Base-by-base conservation (phyloP, 2,113 vertebrate species). In the Tautogolabrus adspersus region DNA sequence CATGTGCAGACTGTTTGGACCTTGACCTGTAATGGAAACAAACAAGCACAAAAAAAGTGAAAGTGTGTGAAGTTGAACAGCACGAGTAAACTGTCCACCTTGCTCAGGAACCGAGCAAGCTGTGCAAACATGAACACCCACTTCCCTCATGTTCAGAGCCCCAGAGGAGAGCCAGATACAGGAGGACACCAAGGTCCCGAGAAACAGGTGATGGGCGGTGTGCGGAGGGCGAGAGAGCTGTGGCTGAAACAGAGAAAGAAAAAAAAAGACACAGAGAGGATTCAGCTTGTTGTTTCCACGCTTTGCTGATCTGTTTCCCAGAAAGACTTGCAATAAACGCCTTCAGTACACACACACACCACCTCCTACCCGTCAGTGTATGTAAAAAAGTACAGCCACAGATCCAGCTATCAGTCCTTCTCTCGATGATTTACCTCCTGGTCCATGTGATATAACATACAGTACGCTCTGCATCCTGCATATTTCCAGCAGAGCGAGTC, bases 211-310 rank as follows among this genome's bases (percentile, higher is more conserved):
- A 92, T 58, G 82, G 75, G 62, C 63, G 77, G 26, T 21, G 84
- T 26, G 42, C 2, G 18, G 42, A 13, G 16, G 42, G 51, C 0
- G 75, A 22, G 21, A 0, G n/a, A 9, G 46, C 68, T 93, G 93
- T 94, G 94, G 93, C 85, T 88, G 93, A 94, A 95, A 95, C 93
- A 89, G 92, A 95, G 87, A 94, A 79, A 87, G 68, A 63, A 22
- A 60, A 51, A 58, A 63, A 44, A 21, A 62, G 18, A 66, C 56
- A 57, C n/a, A 54, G 34, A 40, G 16, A 72, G 7, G 42, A 65
- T 1, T 72, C 73, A 37, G 44, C 47, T 18, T 19, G 52, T 72
- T 77, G 49, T 68, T 75, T 85, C 67, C 64, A 88, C 12, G 84
- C 90, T 65, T 62, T 0, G 44, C 0, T 77, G 80, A n/a, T 47